phyloP scores from a whole-genome alignment of 2,113 vertebrate genomes.

The Aspiorhynchus laticeps region DNA sequence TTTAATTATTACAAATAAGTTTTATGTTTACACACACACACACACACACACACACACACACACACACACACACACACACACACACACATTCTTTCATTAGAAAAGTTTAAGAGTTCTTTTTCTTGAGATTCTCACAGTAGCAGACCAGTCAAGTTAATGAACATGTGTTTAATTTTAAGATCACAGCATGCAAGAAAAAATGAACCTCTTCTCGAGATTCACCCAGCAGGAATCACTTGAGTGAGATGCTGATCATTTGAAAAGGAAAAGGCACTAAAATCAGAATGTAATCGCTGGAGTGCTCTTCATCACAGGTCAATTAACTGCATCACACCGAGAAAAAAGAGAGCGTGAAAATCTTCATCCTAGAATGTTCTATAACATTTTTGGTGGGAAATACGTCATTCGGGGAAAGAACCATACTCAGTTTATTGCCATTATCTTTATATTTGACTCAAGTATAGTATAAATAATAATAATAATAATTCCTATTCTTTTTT shows the following conservation, averaged over 20 bases:
- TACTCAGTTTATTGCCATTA: neutral
- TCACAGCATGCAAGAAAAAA: constrained; percentile 38
- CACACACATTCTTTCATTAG: neutral
- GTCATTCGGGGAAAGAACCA: neutral
- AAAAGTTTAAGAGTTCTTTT: neutral
- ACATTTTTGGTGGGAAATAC: neutral
- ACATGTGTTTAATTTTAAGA: constrained; percentile 54
- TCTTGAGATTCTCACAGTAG: neutral
- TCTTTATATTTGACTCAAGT: neutral
- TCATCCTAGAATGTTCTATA: neutral
- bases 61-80: too few species aligned
- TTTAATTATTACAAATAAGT: too few species aligned
- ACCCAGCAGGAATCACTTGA: constrained; percentile 39
- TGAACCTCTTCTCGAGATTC: constrained; percentile 43
- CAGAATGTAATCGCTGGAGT: constrained; percentile 48
- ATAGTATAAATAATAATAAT: neutral
- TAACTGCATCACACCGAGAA: constrained; percentile 17
- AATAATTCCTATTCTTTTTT: too few species aligned
- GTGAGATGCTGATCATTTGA: constrained; percentile 46
- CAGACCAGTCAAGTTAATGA: constrained; percentile 44
- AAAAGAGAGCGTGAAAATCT: neutral
- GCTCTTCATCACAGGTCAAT: constrained; percentile 47
- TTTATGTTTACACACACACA: too few species aligned
- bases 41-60: too few species aligned
- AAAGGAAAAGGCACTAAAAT: constrained; percentile 44